Evolutionary conservation across 2,113 vertebrate species (phyloP).

Genomic region (Alces alces): DNA sequence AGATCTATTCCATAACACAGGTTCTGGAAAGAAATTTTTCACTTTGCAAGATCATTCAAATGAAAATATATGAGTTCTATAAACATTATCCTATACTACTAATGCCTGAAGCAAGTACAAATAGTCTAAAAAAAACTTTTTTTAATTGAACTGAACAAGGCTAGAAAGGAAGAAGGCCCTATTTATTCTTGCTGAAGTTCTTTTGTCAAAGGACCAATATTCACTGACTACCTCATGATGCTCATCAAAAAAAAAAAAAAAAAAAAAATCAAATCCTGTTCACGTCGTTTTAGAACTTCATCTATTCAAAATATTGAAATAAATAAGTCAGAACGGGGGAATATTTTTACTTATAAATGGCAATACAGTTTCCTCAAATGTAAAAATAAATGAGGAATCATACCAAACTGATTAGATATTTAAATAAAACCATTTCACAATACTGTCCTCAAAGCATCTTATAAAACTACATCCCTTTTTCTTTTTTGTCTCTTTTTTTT

Average conservation of each 20-base stretch:
- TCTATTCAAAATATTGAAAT: slow-evolving; percentile 37
- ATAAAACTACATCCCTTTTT: slow-evolving; percentile 3
- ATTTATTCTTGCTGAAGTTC: slow-evolving; percentile 13
- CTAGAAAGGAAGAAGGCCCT: neutral
- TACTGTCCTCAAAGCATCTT: neutral
- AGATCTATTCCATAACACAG: slow-evolving; percentile 44
- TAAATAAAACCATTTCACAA: slow-evolving; percentile 28
- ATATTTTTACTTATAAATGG: slow-evolving; percentile 10
- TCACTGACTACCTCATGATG: neutral
- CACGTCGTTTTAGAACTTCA: slow-evolving; percentile 22
- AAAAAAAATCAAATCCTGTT: slow-evolving; percentile 12
- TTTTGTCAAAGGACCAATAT: neutral
- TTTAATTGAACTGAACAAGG: slow-evolving; percentile 1
- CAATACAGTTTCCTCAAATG: slow-evolving; percentile 20
- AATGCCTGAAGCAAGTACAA: neutral
- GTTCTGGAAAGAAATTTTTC: slow-evolving; percentile 54
- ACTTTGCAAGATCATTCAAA: slow-evolving; percentile 44
- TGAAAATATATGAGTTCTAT: slow-evolving; percentile 20
- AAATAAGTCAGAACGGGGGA: neutral
- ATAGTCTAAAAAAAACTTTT: neutral
- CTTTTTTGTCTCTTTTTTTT: neutral
- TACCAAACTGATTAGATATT: neutral
- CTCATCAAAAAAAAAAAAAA: neutral
- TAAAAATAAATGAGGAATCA: slow-evolving; percentile 36
- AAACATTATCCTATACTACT: neutral